Conservation (phyloP, 1,140 invertebrate species). For the Centruroides vittatus region DNA sequence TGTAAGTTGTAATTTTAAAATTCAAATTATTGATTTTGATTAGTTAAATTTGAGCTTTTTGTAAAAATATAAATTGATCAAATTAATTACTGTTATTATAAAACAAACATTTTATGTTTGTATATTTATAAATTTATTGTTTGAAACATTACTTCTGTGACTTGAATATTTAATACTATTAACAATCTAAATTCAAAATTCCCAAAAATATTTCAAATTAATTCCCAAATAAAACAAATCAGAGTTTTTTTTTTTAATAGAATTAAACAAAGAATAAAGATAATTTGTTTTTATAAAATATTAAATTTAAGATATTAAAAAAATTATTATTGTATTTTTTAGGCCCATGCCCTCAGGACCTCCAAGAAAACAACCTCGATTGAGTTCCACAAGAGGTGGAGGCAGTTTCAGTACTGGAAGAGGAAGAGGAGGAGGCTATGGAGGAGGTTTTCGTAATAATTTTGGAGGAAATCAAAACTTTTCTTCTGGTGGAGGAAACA, state of each 20-base stretch:
- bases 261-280: neutral
- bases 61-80: neutral
- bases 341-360: neutral
- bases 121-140: neutral
- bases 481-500: neutral
- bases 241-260: neutral
- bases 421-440: neutral
- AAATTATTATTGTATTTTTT: neutral
- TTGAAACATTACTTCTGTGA: no score
- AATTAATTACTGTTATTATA: neutral
- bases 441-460: neutral
- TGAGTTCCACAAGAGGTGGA: conserved; percentile 1
- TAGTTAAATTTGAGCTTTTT: conserved; percentile 26
- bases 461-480: neutral
- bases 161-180: no score
- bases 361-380: conserved; percentile 1
- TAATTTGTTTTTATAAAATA: neutral
- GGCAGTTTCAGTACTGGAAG: neutral
- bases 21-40: conserved; percentile 14
- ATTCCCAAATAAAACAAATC: no score
- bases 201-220: no score
- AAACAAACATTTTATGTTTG: neutral
- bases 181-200: no score
- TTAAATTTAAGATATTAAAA: neutral
- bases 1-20: neutral